These are phyloP conservation scores for Drosophila cognata DNA, from an alignment of 2,888 invertebrate species.

Conservation along the genomic window DNA sequence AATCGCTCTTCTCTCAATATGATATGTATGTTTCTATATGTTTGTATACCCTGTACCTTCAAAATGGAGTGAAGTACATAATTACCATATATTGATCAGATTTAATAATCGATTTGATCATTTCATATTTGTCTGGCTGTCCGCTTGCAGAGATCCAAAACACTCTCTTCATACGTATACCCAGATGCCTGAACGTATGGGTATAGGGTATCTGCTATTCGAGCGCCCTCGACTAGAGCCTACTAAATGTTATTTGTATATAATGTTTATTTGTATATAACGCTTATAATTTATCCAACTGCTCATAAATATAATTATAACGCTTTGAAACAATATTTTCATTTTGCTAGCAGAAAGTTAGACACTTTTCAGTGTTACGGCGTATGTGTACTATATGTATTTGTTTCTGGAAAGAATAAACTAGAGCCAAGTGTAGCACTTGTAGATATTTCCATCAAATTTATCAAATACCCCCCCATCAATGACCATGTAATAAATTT, in stretches of 20 bases:
- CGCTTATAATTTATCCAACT: neutral
- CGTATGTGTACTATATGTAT: constrained; percentile 3
- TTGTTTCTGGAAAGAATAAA: neutral
- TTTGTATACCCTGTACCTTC: neutral
- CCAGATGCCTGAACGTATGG: neutral
- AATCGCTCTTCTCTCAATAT: neutral
- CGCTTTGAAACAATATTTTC: neutral
- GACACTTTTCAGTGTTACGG: neutral
- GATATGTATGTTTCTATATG: neutral
- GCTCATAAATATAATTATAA: neutral
- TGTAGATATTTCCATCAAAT: neutral
- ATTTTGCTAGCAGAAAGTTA: neutral
- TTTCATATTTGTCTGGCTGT: neutral
- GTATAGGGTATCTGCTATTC: neutral
- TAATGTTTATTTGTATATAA: neutral
- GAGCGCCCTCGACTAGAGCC: neutral
- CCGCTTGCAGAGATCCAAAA: neutral
- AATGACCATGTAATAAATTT: neutral
- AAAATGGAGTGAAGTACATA: neutral
- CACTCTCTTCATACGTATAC: neutral
- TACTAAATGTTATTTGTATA: neutral
- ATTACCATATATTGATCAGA: neutral
- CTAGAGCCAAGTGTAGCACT: constrained; percentile 1
- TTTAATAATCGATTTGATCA: neutral
- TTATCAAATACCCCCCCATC: neutral